Conservation (phyloP, 2,888 invertebrate genomes). For the Melipona bicolor region DNA sequence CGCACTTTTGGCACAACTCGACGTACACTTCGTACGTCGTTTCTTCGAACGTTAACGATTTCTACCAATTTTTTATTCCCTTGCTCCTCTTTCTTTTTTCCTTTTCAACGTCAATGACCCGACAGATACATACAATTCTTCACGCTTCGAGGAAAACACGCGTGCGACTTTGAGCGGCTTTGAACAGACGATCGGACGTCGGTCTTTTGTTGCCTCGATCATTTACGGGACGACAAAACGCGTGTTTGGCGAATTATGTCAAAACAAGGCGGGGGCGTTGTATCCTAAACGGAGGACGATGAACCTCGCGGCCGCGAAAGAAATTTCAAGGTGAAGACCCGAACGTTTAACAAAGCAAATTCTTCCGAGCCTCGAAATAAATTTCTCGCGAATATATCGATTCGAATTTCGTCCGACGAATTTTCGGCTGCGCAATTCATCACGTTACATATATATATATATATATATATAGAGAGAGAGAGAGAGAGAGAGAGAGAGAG, state of each 20-base stretch:
- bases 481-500: no score
- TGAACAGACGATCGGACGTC: slow-evolving; percentile 35
- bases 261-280: slow-evolving; percentile 63
- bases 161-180: slow-evolving; percentile 20
- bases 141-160: slow-evolving; percentile 20
- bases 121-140: background rate
- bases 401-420: no score
- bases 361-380: slow-evolving; percentile 52
- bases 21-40: slow-evolving; percentile 7
- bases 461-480: no score
- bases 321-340: slow-evolving; percentile 67
- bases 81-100: background rate
- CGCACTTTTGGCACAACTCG: slow-evolving; percentile 18
- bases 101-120: slow-evolving; percentile 23
- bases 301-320: slow-evolving; percentile 60
- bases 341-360: slow-evolving; percentile 25
- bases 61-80: background rate
- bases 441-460: no score
- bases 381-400: background rate
- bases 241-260: slow-evolving; percentile 30
- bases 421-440: no score
- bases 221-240: slow-evolving; percentile 45
- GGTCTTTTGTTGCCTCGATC: slow-evolving; percentile 31
- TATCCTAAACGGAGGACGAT: slow-evolving; percentile 55
- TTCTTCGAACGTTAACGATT: background rate